Conservation (phyloP, 2,113 vertebrate genomes). For the Epinephelus fuscoguttatus region DNA sequence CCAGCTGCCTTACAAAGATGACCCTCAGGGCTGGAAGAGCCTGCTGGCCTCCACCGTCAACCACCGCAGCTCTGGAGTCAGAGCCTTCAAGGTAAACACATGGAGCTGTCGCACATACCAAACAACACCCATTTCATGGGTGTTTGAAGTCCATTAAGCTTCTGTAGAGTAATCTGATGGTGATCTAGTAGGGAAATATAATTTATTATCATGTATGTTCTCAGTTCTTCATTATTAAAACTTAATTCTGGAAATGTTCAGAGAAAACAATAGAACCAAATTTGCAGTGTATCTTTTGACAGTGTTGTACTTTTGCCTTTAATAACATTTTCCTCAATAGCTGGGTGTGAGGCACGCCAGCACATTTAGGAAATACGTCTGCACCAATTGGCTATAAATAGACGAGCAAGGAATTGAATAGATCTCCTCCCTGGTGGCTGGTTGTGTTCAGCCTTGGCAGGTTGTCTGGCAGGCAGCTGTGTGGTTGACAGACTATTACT, state of each 20-base stretch:
- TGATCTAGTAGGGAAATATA: no score
- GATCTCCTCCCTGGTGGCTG: slow-evolving; percentile 28
- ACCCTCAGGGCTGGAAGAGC: slow-evolving; percentile 97
- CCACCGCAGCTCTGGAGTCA: slow-evolving; percentile 89
- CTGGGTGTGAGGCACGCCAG: neutral
- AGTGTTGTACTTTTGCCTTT: slow-evolving; percentile 2
- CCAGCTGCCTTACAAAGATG: slow-evolving; percentile 97
- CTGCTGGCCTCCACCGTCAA: slow-evolving; percentile 91
- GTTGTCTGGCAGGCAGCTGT: slow-evolving; percentile 55
- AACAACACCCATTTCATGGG: no score
- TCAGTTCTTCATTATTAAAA: neutral
- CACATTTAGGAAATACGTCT: neutral
- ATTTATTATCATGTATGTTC: neutral
- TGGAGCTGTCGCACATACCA: neutral
- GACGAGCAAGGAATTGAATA: neutral
- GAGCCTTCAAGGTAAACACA: slow-evolving; percentile 91
- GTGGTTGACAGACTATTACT: slow-evolving; percentile 64
- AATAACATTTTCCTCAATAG: neutral
- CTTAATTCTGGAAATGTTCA: neutral
- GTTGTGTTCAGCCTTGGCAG: slow-evolving; percentile 50
- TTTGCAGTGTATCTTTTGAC: neutral
- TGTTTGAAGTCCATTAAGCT: neutral
- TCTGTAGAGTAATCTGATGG: neutral
- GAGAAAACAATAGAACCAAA: neutral
- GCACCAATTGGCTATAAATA: slow-evolving; percentile 2